phyloP scores from a whole-genome alignment of 1,140 invertebrate genomes.

The Teleopsis dalmanni region DNA sequence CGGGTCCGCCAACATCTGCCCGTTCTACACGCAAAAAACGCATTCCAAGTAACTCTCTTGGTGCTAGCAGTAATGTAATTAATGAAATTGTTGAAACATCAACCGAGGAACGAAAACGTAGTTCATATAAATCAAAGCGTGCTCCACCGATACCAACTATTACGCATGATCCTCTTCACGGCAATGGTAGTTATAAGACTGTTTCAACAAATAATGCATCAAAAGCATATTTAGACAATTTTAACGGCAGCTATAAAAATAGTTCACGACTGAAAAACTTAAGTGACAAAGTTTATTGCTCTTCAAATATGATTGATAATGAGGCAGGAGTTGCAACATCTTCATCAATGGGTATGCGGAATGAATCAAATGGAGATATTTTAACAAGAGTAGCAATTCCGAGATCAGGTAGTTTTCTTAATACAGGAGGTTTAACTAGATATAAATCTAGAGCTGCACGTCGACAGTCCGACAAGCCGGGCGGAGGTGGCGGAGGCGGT shows the following conservation, averaged over 20 bases:
- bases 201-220: constrained; percentile 2
- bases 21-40: constrained; percentile 54
- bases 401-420: constrained; percentile 72
- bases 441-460: constrained; percentile 53
- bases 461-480: constrained; percentile 30
- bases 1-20: constrained; percentile 39
- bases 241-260: not conserved
- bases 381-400: constrained; percentile 77
- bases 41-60: constrained; percentile 51
- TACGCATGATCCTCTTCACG: no score
- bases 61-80: constrained; percentile 51
- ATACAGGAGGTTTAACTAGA: constrained; percentile 60
- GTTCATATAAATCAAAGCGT: constrained; percentile 37
- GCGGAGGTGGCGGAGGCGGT: constrained; percentile 24
- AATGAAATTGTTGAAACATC: constrained; percentile 38
- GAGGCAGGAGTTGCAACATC: constrained; percentile 11
- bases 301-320: constrained; percentile 5
- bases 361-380: constrained; percentile 58
- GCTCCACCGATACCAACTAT: constrained; percentile 36
- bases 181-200: no score
- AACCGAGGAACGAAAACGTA: constrained; percentile 39
- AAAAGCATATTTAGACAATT: not conserved
- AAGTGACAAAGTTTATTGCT: constrained; percentile 4
- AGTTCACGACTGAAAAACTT: not conserved
- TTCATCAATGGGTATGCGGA: constrained; percentile 27